phyloP scores from a whole-genome alignment of 2,797 vertebrate species.

The Pseudotriccus pelzelni region DNA sequence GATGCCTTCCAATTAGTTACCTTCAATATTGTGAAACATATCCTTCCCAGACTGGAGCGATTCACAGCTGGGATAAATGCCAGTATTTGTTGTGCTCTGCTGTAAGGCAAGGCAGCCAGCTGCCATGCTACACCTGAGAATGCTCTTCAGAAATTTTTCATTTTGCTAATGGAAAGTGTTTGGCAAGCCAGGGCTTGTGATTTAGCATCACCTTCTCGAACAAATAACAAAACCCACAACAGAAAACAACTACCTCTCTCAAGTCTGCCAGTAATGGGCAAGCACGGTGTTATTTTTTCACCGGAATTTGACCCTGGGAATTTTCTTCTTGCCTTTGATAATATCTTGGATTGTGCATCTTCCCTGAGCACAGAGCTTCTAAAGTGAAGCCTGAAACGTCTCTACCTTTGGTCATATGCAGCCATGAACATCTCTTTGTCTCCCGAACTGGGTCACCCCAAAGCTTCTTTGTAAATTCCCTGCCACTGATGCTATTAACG shows the following conservation, averaged over 20 bases:
- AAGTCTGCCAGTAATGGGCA: neutral
- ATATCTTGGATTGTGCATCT: neutral
- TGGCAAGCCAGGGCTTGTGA: neutral
- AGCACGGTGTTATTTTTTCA: neutral
- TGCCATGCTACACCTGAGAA: constrained; percentile 39
- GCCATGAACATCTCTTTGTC: neutral
- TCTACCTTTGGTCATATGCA: neutral
- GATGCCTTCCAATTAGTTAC: constrained; percentile 43
- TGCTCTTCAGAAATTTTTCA: neutral
- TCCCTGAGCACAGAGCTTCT: neutral
- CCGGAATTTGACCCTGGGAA: neutral
- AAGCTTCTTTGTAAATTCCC: neutral
- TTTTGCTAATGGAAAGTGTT: constrained; percentile 8
- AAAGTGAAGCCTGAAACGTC: neutral
- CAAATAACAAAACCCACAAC: neutral
- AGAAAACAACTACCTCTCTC: neutral
- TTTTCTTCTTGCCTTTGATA: neutral
- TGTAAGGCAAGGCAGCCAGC: neutral
- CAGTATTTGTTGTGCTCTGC: constrained; percentile 25
- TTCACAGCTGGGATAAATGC: constrained; percentile 6
- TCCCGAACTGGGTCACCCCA: neutral
- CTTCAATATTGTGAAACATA: constrained; percentile 54
- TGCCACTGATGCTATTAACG: neutral
- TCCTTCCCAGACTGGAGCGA: neutral
- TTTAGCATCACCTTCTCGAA: constrained; percentile 9